Percentiles rank a stretch among this genome's conserved stretches.
Evolutionary conservation across 2,888 invertebrate species (phyloP).

Genomic region (Celastrina argiolus): DNA sequence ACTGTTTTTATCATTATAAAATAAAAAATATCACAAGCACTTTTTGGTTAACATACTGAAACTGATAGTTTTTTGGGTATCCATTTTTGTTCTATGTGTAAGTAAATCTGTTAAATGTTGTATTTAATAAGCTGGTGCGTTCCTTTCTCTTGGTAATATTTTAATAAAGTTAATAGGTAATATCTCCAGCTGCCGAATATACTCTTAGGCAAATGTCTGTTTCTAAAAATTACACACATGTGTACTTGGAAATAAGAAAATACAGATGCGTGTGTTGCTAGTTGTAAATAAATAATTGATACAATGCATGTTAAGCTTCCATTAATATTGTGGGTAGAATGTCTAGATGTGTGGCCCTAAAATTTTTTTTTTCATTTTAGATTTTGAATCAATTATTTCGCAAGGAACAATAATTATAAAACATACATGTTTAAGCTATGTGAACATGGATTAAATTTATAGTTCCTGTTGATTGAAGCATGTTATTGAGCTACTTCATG

Average conservation of each 20-base stretch:
- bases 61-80: neutral
- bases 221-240: neutral
- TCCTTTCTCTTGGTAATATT: constrained; percentile 8
- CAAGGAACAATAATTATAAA: neutral
- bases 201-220: neutral
- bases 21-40: constrained; percentile 23
- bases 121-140: constrained; percentile 15
- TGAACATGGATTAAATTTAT: constrained; percentile 2
- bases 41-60: neutral
- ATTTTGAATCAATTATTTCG: neutral
- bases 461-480: constrained; percentile 14
- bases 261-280: neutral
- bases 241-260: neutral
- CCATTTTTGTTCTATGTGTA: constrained; percentile 17
- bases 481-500: neutral
- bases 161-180: constrained; percentile 9
- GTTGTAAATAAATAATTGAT: constrained; percentile 19
- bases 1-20: neutral
- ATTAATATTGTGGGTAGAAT: constrained; percentile 1
- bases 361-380: neutral
- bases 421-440: neutral
- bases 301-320: constrained; percentile 13
- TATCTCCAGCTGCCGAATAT: constrained; percentile 8
- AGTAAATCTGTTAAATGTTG: constrained; percentile 21
- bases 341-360: neutral